A percentile compares a stretch with the other conserved stretches of the same genome.
phyloP scores from a whole-genome alignment of 1,140 invertebrate species.

The Zaprionus kolodkinae region DNA sequence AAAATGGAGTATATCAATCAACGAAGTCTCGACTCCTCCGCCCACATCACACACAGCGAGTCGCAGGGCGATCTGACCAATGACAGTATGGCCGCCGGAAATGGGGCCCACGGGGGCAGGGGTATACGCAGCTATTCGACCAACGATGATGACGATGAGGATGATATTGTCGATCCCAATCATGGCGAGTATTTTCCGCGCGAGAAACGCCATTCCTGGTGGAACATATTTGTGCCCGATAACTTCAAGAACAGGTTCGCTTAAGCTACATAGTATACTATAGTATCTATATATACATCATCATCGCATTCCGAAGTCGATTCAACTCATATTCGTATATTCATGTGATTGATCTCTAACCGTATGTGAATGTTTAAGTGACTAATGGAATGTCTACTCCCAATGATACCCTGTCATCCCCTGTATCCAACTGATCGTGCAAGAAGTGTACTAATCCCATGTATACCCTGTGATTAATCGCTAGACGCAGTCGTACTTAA shows the following conservation, averaged over 20 bases:
- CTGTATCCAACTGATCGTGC: background rate
- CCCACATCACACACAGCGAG: conserved; percentile 51
- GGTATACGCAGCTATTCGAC: conserved; percentile 47
- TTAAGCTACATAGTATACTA: conserved; percentile 42
- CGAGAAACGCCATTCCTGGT: conserved; percentile 92
- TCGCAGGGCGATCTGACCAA: conserved; percentile 79
- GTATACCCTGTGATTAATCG: conserved; percentile 36
- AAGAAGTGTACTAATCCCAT: conserved; percentile 38
- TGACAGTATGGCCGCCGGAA: conserved; percentile 55
- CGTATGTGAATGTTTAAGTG: conserved; percentile 61
- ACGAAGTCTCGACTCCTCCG: conserved; percentile 60
- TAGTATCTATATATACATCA: background rate
- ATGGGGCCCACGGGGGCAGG: conserved; percentile 31
- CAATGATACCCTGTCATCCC: background rate
- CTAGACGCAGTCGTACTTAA: no score
- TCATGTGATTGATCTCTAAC: conserved; percentile 28
- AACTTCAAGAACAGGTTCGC: conserved; percentile 87
- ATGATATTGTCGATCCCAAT: conserved; percentile 73
- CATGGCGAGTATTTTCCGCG: conserved; percentile 85
- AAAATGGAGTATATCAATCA: conserved; percentile 85
- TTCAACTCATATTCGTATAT: background rate
- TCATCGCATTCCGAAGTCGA: background rate
- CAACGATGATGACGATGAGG: conserved; percentile 62
- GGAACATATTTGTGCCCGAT: conserved; percentile 93
- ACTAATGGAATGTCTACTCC: conserved; percentile 46